Evolutionary conservation across 2,888 invertebrate genomes (phyloP), one percentile per base, ranked within the genome.

Genomic region (Antitype chi): DNA sequence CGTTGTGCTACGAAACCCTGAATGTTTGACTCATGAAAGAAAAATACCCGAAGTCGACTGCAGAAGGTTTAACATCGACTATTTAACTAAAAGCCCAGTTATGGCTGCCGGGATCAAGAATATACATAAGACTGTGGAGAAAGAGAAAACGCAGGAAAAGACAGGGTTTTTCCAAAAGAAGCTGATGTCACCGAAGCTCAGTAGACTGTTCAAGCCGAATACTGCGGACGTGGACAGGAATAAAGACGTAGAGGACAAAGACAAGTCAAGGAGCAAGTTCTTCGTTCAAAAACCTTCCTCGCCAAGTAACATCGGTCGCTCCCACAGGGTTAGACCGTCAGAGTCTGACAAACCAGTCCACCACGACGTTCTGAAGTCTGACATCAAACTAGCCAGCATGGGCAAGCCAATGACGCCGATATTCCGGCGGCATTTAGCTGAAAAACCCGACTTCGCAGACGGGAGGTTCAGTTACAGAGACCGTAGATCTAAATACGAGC

Each of bases 391-490:
- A 7, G 96, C 96, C 0, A 94, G 92, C 66, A 77, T 95, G 89
- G 96, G 96, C 0, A 96, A 96, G 73, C 97, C 96, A 0, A 95
- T 96, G 96, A 97, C 97, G 11, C 97, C 97, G 0, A 94, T 95
- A 81, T 96, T 97, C 87, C 89, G 96, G 8, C 82, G 97, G 9
- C 94, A 94, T 77, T 63, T 92, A 0, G 91, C 91, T 0, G 95
- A 95, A 3, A 91, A 87, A 68, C 91, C 94, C 0, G 94, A 95
- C 13, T 94, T 94, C 78, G 94, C 92, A 0, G 96, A 95, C 77
- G 95, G 94, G 0, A 86, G 97, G 32, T 96, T 93, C 90, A 97
- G 97, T 78, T 96, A 92, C 73, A 85, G 97, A 28, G 96, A 95
- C 20, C 91, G 92, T 2, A 87, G 92, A 28, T 57, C 91, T 0